Evolutionary conservation across 92 coral and sea anemone genomes (phyloP), one percentile per base, ranked within the genome.

Genomic region (Epizoanthus illoricatus): DNA sequence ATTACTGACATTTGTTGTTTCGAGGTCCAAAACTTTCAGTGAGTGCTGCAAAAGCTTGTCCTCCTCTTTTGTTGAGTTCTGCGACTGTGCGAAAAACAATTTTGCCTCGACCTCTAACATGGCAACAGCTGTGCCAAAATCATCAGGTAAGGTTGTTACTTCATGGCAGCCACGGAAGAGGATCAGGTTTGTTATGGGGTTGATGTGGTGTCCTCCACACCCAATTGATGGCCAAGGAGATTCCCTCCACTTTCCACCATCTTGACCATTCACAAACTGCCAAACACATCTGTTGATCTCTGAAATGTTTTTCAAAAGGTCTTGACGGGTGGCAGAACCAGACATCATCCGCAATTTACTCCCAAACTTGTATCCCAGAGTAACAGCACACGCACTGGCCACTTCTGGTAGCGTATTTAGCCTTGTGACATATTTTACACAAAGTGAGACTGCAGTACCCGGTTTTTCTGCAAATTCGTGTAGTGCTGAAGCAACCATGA

Each of bases 391-490:
- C 18, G 94, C 90, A 15, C 86, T 91, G 8, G 74, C 84, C n/a
- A 96, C 88, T 58, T 90, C 86, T 9, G 98, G 99, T 11, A 96
- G 90, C 23, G 89, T 41, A 67, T 96, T 96, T 69, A 96, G 76
- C 18, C 99, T 88, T 21, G 94, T 80, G 2, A 93, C 74, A 74
- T 93, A 96, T 67, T 91, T 96, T 87, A 93, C 80, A 61, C 97
- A 96, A n/a, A 93, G 80, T 2, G 97, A 90, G 41, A 84, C 86
- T 5, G 99, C 98, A 3, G 94, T 90, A 15, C 90, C 94, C 24
- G 94, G 97, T 80, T 96, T 96, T 36, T 84, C 94, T 20, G 90
- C 98, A 84, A 96, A 96, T 80, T 96, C 99, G 73, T 96, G 99
- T 65, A 96, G 76, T 23, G 94, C 98, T 3, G 99, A 96, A 19